Evolutionary conservation across 2,888 invertebrate species (phyloP), one percentile per base, ranked within the genome.

Genomic region (Andrena bicolor): DNA sequence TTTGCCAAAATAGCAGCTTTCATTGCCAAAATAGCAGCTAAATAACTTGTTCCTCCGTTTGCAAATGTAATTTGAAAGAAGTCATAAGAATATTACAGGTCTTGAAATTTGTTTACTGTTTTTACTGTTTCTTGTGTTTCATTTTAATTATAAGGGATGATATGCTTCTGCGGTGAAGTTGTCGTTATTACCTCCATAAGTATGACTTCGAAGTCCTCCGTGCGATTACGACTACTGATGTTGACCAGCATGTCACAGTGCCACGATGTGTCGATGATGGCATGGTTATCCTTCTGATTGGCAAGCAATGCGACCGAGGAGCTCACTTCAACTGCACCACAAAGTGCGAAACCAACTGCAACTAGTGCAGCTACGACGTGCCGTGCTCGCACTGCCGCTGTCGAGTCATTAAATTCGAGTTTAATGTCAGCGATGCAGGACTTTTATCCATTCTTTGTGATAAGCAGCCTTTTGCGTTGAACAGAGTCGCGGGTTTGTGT

Each of bases 251-350:
- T 93, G 82, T 94, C 92, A 70, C 94, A 94, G 76, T 93, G 93
- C 94, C 94, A 94, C 20, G 94, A 94, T 0, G 93, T 94, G 74
- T 94, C 94, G 85, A 93, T 93, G 82, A 92, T 92, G 13, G 93
- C 93, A 91, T 94, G 93, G 80, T 93, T 94, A 83, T 94, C 94
- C 66, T 91, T 88, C 74, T 93, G 94, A 88, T 95, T 95, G 1
- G 95, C 95, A 51, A 95, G 92, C 64, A 95, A 90, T 23, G 95
- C 95, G 1, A 95, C 95, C 2, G 95, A 95, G 13, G 95, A 95
- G 79, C 95, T 95, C 82, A 95, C 95, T 88, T 95, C 95, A 5
- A 95, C 95, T 16, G 95, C 94, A 1, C 95, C 95, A 79, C 95
- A 95, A n/a, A 95, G 90, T 20, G 95, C 95, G 84, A 95, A 95